A percentile compares a stretch with the other conserved stretches of the same genome.
These are phyloP conservation scores for Doryteuthis pealeii DNA, from an alignment of 1,140 invertebrate species.

Conservation along the genomic window DNA sequence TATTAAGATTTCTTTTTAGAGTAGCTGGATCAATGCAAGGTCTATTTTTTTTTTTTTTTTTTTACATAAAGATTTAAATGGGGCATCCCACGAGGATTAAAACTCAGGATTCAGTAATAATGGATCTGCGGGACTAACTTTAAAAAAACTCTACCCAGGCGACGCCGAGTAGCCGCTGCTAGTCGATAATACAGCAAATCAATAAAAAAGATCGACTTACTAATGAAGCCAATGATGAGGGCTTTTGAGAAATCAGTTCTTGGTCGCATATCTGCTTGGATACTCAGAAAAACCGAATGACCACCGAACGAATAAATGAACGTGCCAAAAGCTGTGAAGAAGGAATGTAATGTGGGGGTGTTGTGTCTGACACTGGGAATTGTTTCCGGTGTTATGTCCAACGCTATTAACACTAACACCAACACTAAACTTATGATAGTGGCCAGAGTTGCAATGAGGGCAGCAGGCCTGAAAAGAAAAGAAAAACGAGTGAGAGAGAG, in stretches of 20 bases:
- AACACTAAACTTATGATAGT: neutral
- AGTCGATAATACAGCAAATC: too few species aligned
- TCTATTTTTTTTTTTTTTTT: too few species aligned
- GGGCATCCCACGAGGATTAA: too few species aligned
- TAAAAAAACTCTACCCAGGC: too few species aligned
- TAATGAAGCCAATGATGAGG: conserved; percentile 53
- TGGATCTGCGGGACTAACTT: too few species aligned
- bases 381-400: neutral
- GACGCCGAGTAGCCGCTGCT: too few species aligned
- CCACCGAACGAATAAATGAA: conserved; percentile 62
- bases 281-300: conserved; percentile 61
- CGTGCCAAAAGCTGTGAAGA: conserved; percentile 60
- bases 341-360: conserved; percentile 37
- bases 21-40: too few species aligned
- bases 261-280: conserved; percentile 62
- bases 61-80: too few species aligned
- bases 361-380: conserved; percentile 24
- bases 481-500: too few species aligned
- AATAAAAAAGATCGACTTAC: conserved; percentile 23
- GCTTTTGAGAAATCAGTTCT: conserved; percentile 57
- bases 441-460: neutral
- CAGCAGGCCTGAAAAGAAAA: neutral
- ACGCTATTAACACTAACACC: neutral
- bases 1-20: too few species aligned
- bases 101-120: too few species aligned